Conservation (phyloP, 1,140 invertebrate species). For the Trachymyrmex cornetzi region DNA sequence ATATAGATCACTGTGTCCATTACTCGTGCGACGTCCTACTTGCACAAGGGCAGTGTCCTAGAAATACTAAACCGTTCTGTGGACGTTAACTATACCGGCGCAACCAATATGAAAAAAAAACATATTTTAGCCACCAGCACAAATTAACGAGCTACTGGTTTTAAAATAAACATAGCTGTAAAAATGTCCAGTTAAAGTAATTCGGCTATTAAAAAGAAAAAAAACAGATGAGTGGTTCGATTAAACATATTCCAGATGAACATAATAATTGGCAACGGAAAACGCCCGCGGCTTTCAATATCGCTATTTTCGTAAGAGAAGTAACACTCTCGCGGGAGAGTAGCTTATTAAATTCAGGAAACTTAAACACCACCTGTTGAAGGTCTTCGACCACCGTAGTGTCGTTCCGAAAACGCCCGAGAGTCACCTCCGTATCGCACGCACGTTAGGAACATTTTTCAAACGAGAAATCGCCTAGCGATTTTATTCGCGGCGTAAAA, state of each 20-base stretch:
- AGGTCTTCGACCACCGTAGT: constrained; percentile 63
- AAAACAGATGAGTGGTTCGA: not conserved
- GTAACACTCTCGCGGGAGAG: not conserved
- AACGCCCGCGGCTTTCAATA: not conserved
- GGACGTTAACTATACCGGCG: too few relatives aligned
- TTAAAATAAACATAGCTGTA: not conserved
- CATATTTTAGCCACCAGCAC: not conserved
- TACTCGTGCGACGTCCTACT: constrained; percentile 37
- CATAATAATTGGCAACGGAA: not conserved
- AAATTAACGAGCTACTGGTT: not conserved
- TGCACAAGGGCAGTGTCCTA: not conserved
- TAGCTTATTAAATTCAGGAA: constrained; percentile 75
- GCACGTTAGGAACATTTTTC: constrained; percentile 66
- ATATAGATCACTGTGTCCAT: constrained; percentile 47
- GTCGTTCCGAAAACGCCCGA: constrained; percentile 63
- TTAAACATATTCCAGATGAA: constrained; percentile 19
- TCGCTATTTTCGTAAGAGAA: constrained; percentile 27
- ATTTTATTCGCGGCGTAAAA: constrained; percentile 49
- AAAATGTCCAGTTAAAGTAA: not conserved
- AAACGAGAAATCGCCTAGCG: constrained; percentile 50
- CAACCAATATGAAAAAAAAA: not conserved
- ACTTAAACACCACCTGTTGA: constrained; percentile 78
- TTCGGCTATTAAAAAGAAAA: constrained; percentile 16
- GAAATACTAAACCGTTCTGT: not conserved
- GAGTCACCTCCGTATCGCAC: not conserved